A percentile compares a stretch with the other conserved stretches of the same genome.
phyloP scores from a whole-genome alignment of 2,888 invertebrate genomes.

The Cybosia mesomella region DNA sequence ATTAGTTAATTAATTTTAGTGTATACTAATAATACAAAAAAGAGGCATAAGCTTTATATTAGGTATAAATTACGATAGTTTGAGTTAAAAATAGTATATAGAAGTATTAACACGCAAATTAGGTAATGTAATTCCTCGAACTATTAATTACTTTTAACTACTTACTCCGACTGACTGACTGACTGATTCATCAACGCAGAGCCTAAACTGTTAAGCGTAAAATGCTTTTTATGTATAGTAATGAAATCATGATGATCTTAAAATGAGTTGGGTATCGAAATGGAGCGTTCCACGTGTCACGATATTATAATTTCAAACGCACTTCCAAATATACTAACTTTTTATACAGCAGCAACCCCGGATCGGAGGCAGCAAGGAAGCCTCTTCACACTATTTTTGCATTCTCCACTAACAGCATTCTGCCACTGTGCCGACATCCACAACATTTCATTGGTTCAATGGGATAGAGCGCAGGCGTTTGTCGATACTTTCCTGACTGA shows the following conservation, averaged over 20 bases:
- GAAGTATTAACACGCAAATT: too few relatives aligned
- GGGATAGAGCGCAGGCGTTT: conserved; percentile 96
- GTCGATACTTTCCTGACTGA: conserved; percentile 96
- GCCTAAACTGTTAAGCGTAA: too few relatives aligned
- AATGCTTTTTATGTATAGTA: too few relatives aligned
- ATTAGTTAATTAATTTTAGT: too few relatives aligned
- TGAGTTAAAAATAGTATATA: too few relatives aligned
- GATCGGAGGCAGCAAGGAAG: conserved; percentile 94
- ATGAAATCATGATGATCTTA: neutral
- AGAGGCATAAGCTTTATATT: too few relatives aligned
- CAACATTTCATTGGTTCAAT: conserved; percentile 93
- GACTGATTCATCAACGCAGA: too few relatives aligned
- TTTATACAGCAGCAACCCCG: conserved; percentile 54
- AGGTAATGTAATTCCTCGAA: too few relatives aligned
- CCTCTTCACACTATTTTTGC: conserved; percentile 97
- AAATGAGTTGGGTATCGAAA: neutral
- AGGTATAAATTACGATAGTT: too few relatives aligned
- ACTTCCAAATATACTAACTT: neutral
- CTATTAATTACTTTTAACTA: too few relatives aligned
- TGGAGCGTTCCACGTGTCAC: neutral
- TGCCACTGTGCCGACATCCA: conserved; percentile 96
- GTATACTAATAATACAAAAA: too few relatives aligned
- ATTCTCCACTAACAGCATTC: conserved; percentile 96
- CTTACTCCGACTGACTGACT: too few relatives aligned
- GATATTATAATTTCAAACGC: neutral